phyloP scores from a whole-genome alignment of 2,113 vertebrate genomes.

The Lamprotornis superbus region DNA sequence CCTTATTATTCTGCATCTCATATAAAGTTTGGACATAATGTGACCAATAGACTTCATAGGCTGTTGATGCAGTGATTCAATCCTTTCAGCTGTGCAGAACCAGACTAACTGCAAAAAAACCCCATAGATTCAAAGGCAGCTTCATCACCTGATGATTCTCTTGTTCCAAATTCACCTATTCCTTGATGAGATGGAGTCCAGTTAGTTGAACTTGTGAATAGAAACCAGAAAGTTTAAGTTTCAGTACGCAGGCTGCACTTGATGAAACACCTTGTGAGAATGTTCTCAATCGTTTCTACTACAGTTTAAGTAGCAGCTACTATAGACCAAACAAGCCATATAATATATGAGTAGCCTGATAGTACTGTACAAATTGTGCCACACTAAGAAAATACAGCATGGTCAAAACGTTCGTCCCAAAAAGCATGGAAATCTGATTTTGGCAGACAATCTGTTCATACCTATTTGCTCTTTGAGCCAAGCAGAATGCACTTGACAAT shows the following conservation, averaged over 20 bases:
- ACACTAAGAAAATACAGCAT: neutral
- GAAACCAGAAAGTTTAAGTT: neutral
- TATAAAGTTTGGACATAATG: neutral
- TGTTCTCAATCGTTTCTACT: rapidly evolving
- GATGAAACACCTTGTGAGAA: neutral
- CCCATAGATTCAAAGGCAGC: neutral
- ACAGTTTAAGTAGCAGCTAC: neutral
- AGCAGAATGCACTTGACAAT: neutral
- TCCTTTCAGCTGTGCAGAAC: neutral
- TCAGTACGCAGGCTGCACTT: neutral
- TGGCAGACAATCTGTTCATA: neutral
- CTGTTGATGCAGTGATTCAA: neutral
- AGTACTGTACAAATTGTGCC: neutral
- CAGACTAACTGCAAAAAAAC: neutral
- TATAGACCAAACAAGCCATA: neutral
- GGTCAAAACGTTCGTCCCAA: neutral
- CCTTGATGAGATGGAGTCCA: neutral
- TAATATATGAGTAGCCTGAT: neutral
- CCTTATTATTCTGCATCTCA: neutral
- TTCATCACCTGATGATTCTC: neutral
- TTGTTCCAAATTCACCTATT: neutral
- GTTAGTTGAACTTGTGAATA: neutral
- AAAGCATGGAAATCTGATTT: neutral
- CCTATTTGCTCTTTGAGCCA: neutral
- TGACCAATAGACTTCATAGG: neutral